These are phyloP conservation scores for Anguilla pacifica DNA, from an alignment of 2,797 vertebrate species.

Conservation along the genomic window DNA sequence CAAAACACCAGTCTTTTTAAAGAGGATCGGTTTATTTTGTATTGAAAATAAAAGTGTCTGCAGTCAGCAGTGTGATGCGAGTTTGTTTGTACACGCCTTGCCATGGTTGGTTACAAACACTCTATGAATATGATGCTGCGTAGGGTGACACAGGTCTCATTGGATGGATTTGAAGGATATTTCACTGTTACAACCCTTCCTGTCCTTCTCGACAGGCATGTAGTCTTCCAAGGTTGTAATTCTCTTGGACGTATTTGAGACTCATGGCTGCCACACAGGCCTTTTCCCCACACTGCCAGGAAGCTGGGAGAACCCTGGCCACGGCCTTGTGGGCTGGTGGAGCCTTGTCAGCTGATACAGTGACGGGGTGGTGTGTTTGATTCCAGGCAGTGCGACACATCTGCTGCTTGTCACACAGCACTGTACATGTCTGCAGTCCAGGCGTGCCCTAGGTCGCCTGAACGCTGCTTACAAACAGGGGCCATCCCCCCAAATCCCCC, in stretches of 20 bases:
- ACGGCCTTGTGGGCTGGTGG: slow-evolving; percentile 48
- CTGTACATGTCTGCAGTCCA: slow-evolving; percentile 52
- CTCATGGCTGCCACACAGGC: slow-evolving; percentile 54
- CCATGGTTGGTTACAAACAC: not conserved
- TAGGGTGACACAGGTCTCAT: not conserved
- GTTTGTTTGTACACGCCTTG: not conserved
- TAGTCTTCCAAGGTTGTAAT: not conserved
- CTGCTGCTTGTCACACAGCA: slow-evolving; percentile 73
- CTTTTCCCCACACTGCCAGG: slow-evolving; percentile 63
- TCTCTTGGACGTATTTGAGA: slow-evolving; percentile 54
- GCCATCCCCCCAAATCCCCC: not conserved
- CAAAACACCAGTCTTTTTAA: not conserved
- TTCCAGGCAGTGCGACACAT: slow-evolving; percentile 70
- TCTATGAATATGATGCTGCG: not conserved
- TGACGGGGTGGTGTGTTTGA: slow-evolving; percentile 62
- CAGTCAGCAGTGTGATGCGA: not conserved
- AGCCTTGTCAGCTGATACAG: not conserved
- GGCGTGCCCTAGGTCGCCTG: slow-evolving; percentile 47
- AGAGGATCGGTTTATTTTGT: not conserved
- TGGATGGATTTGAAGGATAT: not conserved
- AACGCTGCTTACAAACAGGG: not conserved
- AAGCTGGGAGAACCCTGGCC: slow-evolving; percentile 62
- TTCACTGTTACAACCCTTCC: not conserved
- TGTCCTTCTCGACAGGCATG: not conserved
- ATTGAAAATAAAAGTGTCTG: not conserved